Evolutionary conservation across 2,888 invertebrate species (phyloP), one percentile per base, ranked within the genome.

Genomic region (Pheosia tremula): DNA sequence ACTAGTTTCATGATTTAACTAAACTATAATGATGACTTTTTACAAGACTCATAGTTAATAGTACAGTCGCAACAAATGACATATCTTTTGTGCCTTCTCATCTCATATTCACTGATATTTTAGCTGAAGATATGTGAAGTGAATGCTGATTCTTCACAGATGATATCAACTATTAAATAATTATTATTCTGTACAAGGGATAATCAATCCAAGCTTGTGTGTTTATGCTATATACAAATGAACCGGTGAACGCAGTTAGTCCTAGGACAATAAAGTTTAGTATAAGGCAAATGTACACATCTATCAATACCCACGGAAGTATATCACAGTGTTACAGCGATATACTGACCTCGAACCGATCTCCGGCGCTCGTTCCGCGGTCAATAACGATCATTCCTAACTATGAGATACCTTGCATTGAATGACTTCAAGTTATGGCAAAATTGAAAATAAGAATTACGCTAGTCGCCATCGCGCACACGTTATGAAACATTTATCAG

Each of bases 11-110:
- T n/a, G 47, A n/a, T 47, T 47, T 3, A 49, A 50, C 24, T 24
- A 24, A 50, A 8, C 50, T 50, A 50, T 24, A 53, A 37, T 53
- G 53, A 53, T 53, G 53, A 53, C 53, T 53, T 37, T 36, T 53
- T 11, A 53, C 53, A 53, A 53, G 3, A 53, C 37, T 53, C 13
- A 24, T 3, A 9, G 9, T 7, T 8, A 13, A 9, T 24, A 7
- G 50, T 24, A 24, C 50, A 24, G 24, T 50, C 24, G 7, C 49
- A 11, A 8, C 4, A 4, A 45, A 3, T 45, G 3, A 41, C 45
- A 10, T 45, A 10, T 3, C 10, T 45, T 45, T 9, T 10, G 10
- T 8, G 10, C 10, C 45, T 5, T 8, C 41, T 41, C 41, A 41
- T 24, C 1, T 24, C 24, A 24, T 24, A 24, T 24, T 24, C 24